These are phyloP conservation scores for Alces alces DNA, from an alignment of 2,113 vertebrate species.

Conservation along the genomic window DNA sequence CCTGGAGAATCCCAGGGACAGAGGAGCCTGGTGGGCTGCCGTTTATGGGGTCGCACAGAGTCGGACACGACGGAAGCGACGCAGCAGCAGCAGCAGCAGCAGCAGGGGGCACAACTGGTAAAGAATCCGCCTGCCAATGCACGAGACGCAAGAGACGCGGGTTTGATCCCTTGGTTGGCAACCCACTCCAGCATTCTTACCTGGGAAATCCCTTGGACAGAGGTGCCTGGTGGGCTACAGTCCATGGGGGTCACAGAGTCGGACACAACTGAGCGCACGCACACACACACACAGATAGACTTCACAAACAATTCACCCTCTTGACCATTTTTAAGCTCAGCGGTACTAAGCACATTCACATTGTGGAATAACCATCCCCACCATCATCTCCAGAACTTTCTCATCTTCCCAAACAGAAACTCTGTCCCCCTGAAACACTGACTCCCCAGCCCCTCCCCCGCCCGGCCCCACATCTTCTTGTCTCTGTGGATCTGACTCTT, in stretches of 20 bases:
- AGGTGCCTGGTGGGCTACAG: neutral
- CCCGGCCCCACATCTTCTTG: neutral
- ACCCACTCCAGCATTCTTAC: neutral
- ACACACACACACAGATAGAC: neutral
- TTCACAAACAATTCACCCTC: neutral
- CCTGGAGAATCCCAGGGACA: neutral
- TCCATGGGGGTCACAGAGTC: neutral
- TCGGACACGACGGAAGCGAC: neutral
- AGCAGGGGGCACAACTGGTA: neutral
- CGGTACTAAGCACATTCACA: neutral
- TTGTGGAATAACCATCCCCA: rapidly evolving
- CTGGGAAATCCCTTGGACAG: neutral
- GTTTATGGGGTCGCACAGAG: neutral
- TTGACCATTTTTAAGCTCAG: neutral
- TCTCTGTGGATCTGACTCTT: neutral
- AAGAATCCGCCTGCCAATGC: neutral
- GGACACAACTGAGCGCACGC: rapidly evolving
- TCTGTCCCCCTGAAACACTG: neutral
- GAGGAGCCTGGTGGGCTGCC: neutral
- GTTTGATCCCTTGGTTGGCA: neutral
- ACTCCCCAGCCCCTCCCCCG: neutral
- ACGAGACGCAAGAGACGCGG: neutral
- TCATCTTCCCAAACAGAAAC: neutral
- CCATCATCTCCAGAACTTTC: neutral
- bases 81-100: neutral